phyloP scores from a whole-genome alignment of 2,888 invertebrate species.

The Amaurobius ferox region DNA sequence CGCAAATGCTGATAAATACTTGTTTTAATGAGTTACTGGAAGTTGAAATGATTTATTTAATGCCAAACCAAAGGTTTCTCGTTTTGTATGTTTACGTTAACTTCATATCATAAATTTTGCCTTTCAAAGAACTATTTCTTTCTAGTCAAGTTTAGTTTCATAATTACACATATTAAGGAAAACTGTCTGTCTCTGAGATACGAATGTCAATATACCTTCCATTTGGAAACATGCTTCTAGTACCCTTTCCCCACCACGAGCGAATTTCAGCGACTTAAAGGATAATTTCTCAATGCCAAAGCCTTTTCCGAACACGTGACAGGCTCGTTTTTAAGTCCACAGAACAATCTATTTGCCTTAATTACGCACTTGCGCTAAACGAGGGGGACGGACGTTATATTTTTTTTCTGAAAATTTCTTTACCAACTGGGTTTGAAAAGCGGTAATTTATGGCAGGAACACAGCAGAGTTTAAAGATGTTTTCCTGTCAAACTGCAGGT shows the following conservation, averaged over 20 bases:
- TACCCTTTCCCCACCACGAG: conserved; percentile 3
- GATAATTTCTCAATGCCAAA: conserved; percentile 58
- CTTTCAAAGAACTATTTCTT: conserved; percentile 33
- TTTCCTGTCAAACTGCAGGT: conserved; percentile 38
- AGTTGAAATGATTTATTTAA: conserved; percentile 17
- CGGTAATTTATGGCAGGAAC: conserved; percentile 47
- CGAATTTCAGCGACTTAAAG: conserved; percentile 49
- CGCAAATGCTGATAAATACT: conserved; percentile 24
- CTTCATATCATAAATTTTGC: conserved; percentile 47
- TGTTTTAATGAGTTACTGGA: conserved; percentile 38
- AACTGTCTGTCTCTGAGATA: conserved; percentile 18
- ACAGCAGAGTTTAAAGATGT: conserved; percentile 34
- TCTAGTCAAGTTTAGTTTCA: conserved; percentile 52
- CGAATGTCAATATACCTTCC: conserved; percentile 32
- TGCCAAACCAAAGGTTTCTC: conserved; percentile 23
- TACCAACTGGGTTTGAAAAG: conserved; percentile 33
- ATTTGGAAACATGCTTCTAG: conserved; percentile 24
- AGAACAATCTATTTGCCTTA: conserved; percentile 49
- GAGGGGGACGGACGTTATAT: neutral
- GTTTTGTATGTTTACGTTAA: conserved; percentile 2
- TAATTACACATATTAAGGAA: conserved; percentile 54
- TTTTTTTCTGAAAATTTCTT: neutral
- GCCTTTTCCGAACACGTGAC: neutral
- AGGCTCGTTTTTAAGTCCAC: conserved; percentile 41
- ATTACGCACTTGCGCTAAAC: conserved; percentile 28